These are phyloP conservation scores for Drosophila longiperda DNA, from an alignment of 2,888 invertebrate species.

Conservation along the genomic window DNA sequence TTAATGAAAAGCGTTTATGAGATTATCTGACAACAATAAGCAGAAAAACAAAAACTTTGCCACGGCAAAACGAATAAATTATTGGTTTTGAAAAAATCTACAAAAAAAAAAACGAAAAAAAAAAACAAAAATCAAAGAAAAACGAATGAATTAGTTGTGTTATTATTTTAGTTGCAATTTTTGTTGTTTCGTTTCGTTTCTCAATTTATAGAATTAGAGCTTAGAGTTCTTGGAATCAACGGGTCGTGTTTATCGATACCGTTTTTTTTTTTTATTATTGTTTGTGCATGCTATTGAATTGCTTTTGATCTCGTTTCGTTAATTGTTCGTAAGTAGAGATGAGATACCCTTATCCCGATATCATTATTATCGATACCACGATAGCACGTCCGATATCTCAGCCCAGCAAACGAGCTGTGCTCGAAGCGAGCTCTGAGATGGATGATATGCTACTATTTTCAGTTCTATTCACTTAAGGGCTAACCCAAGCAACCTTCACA, in stretches of 20 bases:
- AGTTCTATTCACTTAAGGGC: constrained; percentile 61
- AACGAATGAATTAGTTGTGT: constrained; percentile 66
- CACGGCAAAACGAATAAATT: constrained; percentile 69
- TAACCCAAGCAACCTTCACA: constrained; percentile 79
- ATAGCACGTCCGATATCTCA: constrained; percentile 35
- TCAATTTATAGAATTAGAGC: constrained; percentile 34
- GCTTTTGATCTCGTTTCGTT: constrained; percentile 76
- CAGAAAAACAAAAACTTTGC: constrained; percentile 58
- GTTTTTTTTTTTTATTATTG: constrained; percentile 14
- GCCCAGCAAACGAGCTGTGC: constrained; percentile 65
- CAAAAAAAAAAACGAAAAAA: constrained; percentile 44
- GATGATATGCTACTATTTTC: constrained; percentile 31
- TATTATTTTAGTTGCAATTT: constrained; percentile 68
- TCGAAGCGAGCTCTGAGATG: constrained; percentile 36
- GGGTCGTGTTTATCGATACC: not conserved
- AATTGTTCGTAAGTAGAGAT: constrained; percentile 62
- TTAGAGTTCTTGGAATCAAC: constrained; percentile 43
- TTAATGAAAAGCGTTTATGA: constrained; percentile 76
- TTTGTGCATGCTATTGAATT: constrained; percentile 53
- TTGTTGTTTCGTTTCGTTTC: constrained; percentile 39
- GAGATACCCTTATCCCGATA: constrained; percentile 31
- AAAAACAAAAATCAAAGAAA: constrained; percentile 60
- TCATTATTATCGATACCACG: constrained; percentile 28
- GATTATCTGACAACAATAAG: constrained; percentile 63
- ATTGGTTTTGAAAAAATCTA: constrained; percentile 67